Evolutionary conservation across 2,113 vertebrate genomes (phyloP).

Genomic region (Setophaga kirtlandii): DNA sequence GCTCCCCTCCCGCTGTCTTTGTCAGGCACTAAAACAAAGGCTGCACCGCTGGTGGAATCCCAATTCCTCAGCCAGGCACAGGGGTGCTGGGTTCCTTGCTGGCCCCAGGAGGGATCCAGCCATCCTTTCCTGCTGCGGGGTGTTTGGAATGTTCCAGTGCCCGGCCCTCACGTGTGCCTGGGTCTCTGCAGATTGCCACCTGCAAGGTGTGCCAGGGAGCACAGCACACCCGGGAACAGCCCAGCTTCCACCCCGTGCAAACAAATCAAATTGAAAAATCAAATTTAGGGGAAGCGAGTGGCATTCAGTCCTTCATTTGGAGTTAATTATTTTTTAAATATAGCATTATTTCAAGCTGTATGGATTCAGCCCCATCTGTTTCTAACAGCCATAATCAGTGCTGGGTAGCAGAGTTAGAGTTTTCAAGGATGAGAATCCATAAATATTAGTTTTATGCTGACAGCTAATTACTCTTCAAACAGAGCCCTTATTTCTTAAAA

Average conservation of each 20-base stretch:
- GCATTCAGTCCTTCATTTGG: conserved; percentile 31
- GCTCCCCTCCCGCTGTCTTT: not conserved
- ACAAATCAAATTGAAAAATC: not conserved
- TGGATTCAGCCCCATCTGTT: conserved; percentile 40
- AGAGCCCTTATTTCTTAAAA: conserved; percentile 56
- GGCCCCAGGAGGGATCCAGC: rapidly evolving
- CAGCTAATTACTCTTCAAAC: conserved; percentile 65
- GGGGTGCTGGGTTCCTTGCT: not conserved
- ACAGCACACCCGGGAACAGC: rapidly evolving
- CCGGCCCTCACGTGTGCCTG: not conserved
- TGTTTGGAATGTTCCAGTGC: not conserved
- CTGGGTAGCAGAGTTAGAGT: conserved; percentile 6
- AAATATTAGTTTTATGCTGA: conserved; percentile 53
- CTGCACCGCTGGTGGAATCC: not conserved
- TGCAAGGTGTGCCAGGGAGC: not conserved
- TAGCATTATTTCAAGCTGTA: conserved; percentile 16
- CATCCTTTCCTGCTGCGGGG: not conserved
- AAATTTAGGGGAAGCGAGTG: not conserved
- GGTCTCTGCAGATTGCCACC: not conserved
- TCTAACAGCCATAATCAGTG: conserved; percentile 20
- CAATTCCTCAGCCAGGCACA: not conserved
- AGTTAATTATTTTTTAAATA: conserved; percentile 56
- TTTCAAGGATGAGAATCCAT: conserved; percentile 51
- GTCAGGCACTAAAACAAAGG: not conserved
- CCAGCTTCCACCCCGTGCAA: not conserved